Conservation (phyloP, 2,113 vertebrate species). For the Megaceryle maxima region DNA sequence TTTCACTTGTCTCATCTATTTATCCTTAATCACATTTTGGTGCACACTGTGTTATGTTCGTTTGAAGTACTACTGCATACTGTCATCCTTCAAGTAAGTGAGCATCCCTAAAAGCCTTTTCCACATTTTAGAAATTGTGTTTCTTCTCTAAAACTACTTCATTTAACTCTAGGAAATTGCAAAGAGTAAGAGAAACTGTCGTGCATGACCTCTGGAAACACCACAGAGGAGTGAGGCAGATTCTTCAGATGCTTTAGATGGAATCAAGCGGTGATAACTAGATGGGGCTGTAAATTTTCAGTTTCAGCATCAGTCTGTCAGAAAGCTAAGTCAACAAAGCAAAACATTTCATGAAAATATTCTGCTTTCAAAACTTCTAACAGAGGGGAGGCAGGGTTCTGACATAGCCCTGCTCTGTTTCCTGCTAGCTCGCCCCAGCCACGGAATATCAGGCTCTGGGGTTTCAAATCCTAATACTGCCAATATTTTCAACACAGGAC, state of each 20-base stretch:
- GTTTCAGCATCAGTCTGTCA: not conserved
- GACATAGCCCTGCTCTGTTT: not conserved
- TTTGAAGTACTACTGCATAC: not conserved
- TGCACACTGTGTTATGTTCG: fast-evolving
- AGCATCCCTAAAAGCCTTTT: not conserved
- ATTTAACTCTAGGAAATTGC: not conserved
- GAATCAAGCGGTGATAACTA: not conserved
- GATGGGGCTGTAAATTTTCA: not conserved
- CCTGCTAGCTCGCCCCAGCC: not conserved
- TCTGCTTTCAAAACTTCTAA: not conserved
- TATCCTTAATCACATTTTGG: not conserved
- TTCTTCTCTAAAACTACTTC: not conserved
- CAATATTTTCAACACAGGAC: not conserved
- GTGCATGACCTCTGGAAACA: not conserved
- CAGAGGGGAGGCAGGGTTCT: not conserved
- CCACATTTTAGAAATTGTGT: not conserved
- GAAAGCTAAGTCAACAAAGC: not conserved
- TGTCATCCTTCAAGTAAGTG: not conserved
- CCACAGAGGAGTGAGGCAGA: not conserved
- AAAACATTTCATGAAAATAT: not conserved
- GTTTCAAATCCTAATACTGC: not conserved
- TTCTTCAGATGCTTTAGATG: not conserved
- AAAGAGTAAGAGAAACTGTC: not conserved
- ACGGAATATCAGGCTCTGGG: fast-evolving
- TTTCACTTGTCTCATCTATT: not conserved